Base-by-base conservation (phyloP, 1,140 invertebrate species). In the Thalassaphorura encarpata region DNA sequence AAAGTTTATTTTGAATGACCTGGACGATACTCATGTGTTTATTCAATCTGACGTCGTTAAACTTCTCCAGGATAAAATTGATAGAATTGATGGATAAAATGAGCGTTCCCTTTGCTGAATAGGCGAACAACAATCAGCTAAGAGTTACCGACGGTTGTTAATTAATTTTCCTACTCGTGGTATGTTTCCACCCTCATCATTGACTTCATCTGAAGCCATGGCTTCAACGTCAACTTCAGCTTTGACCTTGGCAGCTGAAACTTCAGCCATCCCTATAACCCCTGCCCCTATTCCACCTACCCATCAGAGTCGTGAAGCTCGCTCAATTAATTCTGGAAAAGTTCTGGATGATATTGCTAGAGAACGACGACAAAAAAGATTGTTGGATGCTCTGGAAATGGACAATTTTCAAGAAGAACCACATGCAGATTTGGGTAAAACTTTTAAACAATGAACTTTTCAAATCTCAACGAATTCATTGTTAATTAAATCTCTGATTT, bases 341-440 rank as follows among this genome's bases (percentile, higher is more conserved):
- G n/a, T n/a, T n/a, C n/a, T 97, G 15, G 94, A 98, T 74, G 87
- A 89, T 66, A 88, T 83, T 24, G 81, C 91, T 1, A 77, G 94
- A 40, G 81, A 83, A 69, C 73, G 93, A 26, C 76, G 93, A 45
- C 84, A 86, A 23, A 80, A 88, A 45, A 95, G 96, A 73, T 87
- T 89, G 1, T 71, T 97, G 27, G 94, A 97, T 70, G 88, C 89
- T 4, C 74, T 98, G n/a, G 93, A 97, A 70, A 84, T 87, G 67
- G 94, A 98, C 66, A 98, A 98, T 71, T 97, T 91, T 70, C 93
- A 97, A 69, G 93, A 97, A 70, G 94, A 98, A 75, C 93, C 94
- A 5, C 92, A 97, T 73, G 92, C 92, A 0, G 92, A 97, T 75
- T 76, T 97, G 56, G 83, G 83, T 75, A 79, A 27, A 13, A 13